phyloP scores from a whole-genome alignment of 2,113 vertebrate species.

The Cervus canadensis region DNA sequence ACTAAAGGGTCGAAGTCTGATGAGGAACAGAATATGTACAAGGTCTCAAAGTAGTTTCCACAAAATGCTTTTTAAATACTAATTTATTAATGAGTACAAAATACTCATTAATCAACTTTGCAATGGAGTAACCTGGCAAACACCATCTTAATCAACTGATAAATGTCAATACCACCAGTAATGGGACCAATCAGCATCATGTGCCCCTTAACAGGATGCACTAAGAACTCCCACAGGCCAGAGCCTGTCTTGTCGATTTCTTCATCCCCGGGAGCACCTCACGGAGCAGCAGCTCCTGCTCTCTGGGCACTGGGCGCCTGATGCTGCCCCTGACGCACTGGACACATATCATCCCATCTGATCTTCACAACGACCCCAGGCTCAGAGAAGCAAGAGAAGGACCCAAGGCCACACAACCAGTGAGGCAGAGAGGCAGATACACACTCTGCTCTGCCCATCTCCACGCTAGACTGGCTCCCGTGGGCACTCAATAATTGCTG shows the following conservation, averaged over 20 bases:
- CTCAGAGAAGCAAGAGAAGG: background rate
- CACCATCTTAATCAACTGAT: background rate
- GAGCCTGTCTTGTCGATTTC: background rate
- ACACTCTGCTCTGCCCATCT: background rate
- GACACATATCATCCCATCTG: background rate
- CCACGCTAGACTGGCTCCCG: background rate
- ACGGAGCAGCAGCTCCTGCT: accelerated
- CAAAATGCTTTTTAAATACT: constrained; percentile 4
- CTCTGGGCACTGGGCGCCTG: background rate
- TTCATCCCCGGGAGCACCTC: background rate
- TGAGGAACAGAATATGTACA: background rate
- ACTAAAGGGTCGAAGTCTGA: background rate
- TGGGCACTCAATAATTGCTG: background rate
- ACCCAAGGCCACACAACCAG: background rate
- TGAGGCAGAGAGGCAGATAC: background rate
- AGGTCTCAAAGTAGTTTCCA: background rate
- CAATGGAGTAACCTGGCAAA: background rate
- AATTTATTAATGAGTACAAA: constrained; percentile 40
- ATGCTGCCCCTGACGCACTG: background rate
- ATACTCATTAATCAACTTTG: constrained; percentile 29
- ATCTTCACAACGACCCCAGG: background rate
- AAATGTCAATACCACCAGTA: background rate
- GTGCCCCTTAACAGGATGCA: background rate
- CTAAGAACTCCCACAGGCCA: background rate
- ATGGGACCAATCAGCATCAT: background rate